phyloP scores from a whole-genome alignment of 2,113 vertebrate species.

The Hymenochirus boettgeri region DNA sequence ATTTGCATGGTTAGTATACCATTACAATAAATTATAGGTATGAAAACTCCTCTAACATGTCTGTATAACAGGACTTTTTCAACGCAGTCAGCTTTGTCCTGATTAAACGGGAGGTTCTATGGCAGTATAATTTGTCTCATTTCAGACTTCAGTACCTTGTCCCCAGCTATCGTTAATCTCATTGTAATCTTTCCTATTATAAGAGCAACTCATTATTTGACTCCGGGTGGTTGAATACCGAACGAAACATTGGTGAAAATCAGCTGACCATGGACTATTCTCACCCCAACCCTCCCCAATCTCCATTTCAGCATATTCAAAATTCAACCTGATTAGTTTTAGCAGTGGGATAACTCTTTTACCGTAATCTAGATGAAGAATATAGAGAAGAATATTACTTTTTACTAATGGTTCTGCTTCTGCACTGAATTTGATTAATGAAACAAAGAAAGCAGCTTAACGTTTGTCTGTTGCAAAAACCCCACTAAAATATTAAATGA shows the following conservation, averaged over 20 bases:
- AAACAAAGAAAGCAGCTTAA: constrained; percentile 18
- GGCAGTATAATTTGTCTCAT: constrained; percentile 43
- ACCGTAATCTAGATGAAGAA: constrained; percentile 36
- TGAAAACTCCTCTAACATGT: constrained; percentile 36
- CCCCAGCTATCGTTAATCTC: constrained; percentile 41
- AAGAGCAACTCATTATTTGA: constrained; percentile 44
- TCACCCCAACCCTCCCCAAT: constrained; percentile 25
- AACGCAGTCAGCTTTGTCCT: constrained; percentile 38
- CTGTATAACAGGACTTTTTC: constrained; percentile 38
- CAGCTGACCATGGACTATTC: constrained; percentile 42
- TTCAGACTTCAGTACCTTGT: constrained; percentile 43
- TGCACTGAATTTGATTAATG: constrained; percentile 23
- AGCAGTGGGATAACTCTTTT: constrained; percentile 35
- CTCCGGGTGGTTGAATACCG: constrained; percentile 43
- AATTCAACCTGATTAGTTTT: constrained; percentile 38
- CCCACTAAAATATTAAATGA: too few species aligned
- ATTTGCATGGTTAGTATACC: constrained; percentile 41
- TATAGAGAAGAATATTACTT: constrained; percentile 23
- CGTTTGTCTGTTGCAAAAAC: not conserved
- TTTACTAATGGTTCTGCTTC: constrained; percentile 9
- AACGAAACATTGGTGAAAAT: constrained; percentile 41
- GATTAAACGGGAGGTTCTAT: constrained; percentile 39
- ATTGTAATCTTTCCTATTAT: constrained; percentile 42
- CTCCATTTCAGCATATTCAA: constrained; percentile 29
- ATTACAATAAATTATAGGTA: constrained; percentile 38